phyloP scores from a whole-genome alignment of 1,140 invertebrate species.

The Drosophila repleta region DNA sequence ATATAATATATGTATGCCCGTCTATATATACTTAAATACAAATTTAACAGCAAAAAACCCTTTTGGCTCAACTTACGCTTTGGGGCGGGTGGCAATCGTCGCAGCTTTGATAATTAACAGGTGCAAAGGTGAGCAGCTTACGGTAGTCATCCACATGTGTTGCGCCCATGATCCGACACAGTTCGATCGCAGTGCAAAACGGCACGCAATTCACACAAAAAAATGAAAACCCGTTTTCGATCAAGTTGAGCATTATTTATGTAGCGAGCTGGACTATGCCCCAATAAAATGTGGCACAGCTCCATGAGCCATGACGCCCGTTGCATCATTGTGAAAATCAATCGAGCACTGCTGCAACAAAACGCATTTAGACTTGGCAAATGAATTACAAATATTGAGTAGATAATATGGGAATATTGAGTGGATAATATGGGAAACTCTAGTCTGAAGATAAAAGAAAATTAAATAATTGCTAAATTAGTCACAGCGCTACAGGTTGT shows the following conservation, averaged over 20 bases:
- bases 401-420: no score
- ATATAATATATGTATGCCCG: no score
- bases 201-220: neutral
- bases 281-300: constrained; percentile 30
- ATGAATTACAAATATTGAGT: neutral
- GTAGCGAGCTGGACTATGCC: constrained; percentile 1
- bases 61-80: neutral
- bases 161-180: constrained; percentile 1
- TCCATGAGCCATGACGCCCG: constrained; percentile 27
- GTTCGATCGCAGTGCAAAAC: constrained; percentile 41
- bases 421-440: no score
- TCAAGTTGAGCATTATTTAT: constrained; percentile 12
- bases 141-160: constrained; percentile 21
- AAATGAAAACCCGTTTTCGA: constrained; percentile 45
- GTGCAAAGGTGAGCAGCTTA: constrained; percentile 36
- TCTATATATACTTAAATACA: neutral
- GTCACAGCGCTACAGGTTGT: neutral
- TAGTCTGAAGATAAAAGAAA: no score
- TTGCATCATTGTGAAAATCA: constrained; percentile 54
- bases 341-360: constrained; percentile 12
- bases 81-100: neutral
- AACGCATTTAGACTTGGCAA: neutral
- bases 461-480: no score
- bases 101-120: constrained; percentile 19
- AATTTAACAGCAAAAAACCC: neutral